These are phyloP conservation scores for Crepidodera aurea DNA, from an alignment of 2,888 invertebrate genomes.

Conservation along the genomic window DNA sequence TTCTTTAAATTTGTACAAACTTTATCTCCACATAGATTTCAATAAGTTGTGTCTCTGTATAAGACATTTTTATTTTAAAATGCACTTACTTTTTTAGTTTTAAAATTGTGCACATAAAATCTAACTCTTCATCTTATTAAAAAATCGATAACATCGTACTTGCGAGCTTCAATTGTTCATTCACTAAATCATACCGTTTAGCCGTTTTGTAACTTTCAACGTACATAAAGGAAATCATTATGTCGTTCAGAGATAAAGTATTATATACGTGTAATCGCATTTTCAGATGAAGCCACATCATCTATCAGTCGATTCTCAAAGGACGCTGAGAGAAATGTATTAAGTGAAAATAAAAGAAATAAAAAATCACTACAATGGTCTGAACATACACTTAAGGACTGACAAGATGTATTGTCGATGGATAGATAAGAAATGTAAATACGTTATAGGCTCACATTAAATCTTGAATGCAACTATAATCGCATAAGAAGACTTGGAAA, in stretches of 20 bases:
- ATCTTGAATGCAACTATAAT: conserved; percentile 21
- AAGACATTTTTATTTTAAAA: no score
- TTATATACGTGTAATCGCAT: conserved; percentile 21
- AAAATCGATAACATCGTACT: not conserved
- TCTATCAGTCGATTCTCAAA: conserved; percentile 21
- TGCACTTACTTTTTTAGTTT: no score
- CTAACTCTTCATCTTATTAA: no score
- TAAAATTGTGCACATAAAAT: no score
- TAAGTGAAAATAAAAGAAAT: conserved; percentile 29
- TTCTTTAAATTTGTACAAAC: no score
- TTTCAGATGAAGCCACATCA: conserved; percentile 21
- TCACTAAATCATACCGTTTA: not conserved
- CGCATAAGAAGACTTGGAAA: conserved; percentile 18
- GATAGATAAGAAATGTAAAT: conserved; percentile 28
- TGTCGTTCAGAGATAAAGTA: conserved; percentile 14
- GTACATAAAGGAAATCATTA: conserved; percentile 23
- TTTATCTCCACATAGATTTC: no score
- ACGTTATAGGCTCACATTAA: conserved; percentile 26
- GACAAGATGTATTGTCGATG: conserved; percentile 33
- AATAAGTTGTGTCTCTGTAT: no score
- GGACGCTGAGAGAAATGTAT: conserved; percentile 29
- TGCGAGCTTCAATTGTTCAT: not conserved
- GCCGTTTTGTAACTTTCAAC: conserved; percentile 17
- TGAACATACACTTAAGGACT: conserved; percentile 28
- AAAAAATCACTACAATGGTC: conserved; percentile 27